phyloP scores from a whole-genome alignment of 92 coral and sea anemone genomes.

The Plumapathes pennacea region DNA sequence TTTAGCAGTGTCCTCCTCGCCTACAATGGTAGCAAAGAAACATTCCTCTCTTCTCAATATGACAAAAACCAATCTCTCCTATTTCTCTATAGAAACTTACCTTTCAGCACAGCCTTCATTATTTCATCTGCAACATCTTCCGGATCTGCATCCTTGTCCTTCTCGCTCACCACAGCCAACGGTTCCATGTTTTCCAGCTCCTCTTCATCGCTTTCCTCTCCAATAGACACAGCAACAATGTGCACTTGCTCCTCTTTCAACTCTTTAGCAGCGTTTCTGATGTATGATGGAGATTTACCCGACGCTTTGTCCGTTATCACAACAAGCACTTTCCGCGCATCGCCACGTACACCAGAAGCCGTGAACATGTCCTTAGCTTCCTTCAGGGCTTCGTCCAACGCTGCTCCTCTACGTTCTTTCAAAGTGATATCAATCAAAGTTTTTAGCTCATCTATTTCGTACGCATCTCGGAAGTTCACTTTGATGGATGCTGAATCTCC shows the following conservation, averaged over 20 bases:
- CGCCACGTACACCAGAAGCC: conserved; percentile 51
- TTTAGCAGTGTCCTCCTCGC: conserved; percentile 14
- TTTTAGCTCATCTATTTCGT: no score
- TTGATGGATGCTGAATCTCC: conserved; percentile 14
- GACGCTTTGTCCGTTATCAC: conserved; percentile 62
- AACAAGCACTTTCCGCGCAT: conserved; percentile 61
- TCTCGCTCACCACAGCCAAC: conserved; percentile 19
- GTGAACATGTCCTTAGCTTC: conserved; percentile 56
- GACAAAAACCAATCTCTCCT: no score
- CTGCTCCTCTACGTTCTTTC: no score
- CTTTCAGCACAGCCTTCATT: conserved; percentile 18
- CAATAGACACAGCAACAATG: conserved; percentile 59
- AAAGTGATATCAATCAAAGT: no score
- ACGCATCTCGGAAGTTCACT: conserved; percentile 24
- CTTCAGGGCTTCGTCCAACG: no score
- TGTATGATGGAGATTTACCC: conserved; percentile 27
- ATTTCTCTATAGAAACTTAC: no score
- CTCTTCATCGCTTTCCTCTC: conserved; percentile 44
- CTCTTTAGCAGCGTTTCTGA: conserved; percentile 36
- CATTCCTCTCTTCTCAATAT: no score
- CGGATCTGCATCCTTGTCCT: conserved; percentile 17
- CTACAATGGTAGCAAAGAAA: conserved; percentile 1
- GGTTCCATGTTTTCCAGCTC: conserved; percentile 23
- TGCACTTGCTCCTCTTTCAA: conserved; percentile 44
- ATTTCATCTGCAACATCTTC: conserved; percentile 14